phyloP scores from a whole-genome alignment of 2,113 vertebrate genomes.

The Antechinus flavipes region DNA sequence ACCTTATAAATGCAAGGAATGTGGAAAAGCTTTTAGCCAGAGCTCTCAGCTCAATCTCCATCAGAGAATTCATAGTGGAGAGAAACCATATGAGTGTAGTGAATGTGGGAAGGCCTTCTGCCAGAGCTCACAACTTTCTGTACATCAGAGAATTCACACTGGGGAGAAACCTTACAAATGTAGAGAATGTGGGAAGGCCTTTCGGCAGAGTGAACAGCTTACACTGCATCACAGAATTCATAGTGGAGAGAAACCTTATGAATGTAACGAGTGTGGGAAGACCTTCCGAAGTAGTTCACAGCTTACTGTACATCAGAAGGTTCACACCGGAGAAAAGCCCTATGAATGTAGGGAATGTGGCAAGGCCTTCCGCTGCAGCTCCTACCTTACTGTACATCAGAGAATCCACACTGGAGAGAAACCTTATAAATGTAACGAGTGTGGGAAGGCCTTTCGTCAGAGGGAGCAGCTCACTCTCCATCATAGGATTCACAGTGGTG shows the following conservation, averaged over 20 bases:
- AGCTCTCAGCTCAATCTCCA: constrained; percentile 86
- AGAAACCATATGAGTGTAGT: constrained; percentile 81
- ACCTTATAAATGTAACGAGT: constrained; percentile 79
- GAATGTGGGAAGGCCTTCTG: constrained; percentile 85
- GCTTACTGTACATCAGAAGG: constrained; percentile 78
- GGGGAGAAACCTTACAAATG: constrained; percentile 78
- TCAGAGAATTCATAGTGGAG: constrained; percentile 76
- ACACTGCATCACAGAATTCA: constrained; percentile 79
- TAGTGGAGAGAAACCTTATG: constrained; percentile 80
- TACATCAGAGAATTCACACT: constrained; percentile 75
- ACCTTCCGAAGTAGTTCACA: constrained; percentile 79
- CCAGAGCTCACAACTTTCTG: constrained; percentile 80
- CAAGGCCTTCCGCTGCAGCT: constrained; percentile 76
- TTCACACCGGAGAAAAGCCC: constrained; percentile 79
- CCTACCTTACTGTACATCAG: constrained; percentile 85
- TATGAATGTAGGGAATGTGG: constrained; percentile 79
- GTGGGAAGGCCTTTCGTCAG: constrained; percentile 79
- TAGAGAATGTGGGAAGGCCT: constrained; percentile 77
- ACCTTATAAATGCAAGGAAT: constrained; percentile 89
- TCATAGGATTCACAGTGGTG: constrained; percentile 82
- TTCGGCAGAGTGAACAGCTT: constrained; percentile 80
- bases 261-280: constrained; percentile 82
- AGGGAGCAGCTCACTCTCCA: constrained; percentile 80
- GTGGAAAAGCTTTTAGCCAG: constrained; percentile 87
- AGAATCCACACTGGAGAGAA: constrained; percentile 82